Base-by-base conservation (phyloP, 2,888 invertebrate species). In the Leucozona laternaria region DNA sequence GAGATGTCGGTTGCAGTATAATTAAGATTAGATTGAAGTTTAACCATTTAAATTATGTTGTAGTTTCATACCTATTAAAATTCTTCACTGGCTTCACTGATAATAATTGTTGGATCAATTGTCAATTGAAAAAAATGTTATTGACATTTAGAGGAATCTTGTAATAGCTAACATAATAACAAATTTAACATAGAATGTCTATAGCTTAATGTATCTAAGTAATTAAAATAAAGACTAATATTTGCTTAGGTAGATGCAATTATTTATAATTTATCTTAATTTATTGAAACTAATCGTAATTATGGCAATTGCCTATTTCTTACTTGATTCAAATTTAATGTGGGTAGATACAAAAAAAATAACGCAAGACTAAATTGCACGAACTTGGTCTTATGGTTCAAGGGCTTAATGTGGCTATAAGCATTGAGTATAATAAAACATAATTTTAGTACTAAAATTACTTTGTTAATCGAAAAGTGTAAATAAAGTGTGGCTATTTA, bases 1-100 rank as follows among this genome's bases (percentile, higher is more conserved):
- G 31, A 20, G 17, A 28, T 28, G 25, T 43, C 25, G 45, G 25
- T 11, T 45, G 17, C 4, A n/a, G 68, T 43, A n/a, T n/a, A 62
- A 80, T 76, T 79, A 68, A 58, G 73, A 60, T 48, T 37, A 7
- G 13, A 66, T 60, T 40, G 60, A 75, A 34, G 68, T 40, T 83
- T 62, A 83, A 70, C 45, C 28, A 70, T 53, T 62, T 78, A 20
- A 25, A 53, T 31, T 62, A 66, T 48, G 64, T 48, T 66, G 64
- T 48, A 48, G 28, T 66, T 66, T 31, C 15, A 31, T 17, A n/a
- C 15, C 31, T 20, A 48, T 66, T 66, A 48, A 45, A 66, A 66
- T 48, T 48, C 43, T 62, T 43, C 31, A 57, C 17, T 57, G 10
- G 34, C 10, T 55, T 55, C 10, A 31, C 0, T 34, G 57, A 11